Percentiles rank a stretch among this genome's conserved stretches.
These are phyloP conservation scores for Magallana gigas DNA, from an alignment of 1,140 invertebrate species.

Conservation along the genomic window DNA sequence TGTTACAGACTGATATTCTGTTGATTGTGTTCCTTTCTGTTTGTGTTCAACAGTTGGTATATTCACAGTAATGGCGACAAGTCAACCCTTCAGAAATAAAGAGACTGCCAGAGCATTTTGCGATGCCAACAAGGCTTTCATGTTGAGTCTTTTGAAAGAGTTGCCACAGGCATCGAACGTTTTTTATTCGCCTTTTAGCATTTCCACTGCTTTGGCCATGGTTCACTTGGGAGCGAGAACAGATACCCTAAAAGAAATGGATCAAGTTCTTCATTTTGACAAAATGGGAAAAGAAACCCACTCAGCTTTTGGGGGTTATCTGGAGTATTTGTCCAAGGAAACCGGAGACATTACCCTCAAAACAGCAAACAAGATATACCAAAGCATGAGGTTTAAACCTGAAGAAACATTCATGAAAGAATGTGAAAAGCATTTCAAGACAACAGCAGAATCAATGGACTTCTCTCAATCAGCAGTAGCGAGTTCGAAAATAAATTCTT, in stretches of 20 bases:
- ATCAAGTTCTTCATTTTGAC: conserved; percentile 49
- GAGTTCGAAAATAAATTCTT: conserved; percentile 83
- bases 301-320: conserved; percentile 55
- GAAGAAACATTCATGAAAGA: conserved; percentile 34
- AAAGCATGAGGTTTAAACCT: conserved; percentile 17
- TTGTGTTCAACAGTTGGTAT: not conserved
- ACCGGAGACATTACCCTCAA: conserved; percentile 84
- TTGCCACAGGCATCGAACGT: conserved; percentile 78
- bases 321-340: conserved; percentile 47
- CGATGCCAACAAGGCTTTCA: not conserved
- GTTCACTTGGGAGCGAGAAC: conserved; percentile 85
- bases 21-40: not conserved
- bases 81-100: not conserved
- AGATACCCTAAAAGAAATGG: conserved; percentile 85
- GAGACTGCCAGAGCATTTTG: not conserved
- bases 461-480: conserved; percentile 57
- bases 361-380: conserved; percentile 88
- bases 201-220: conserved; percentile 84
- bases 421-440: conserved; percentile 47
- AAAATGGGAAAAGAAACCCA: conserved; percentile 48
- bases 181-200: conserved; percentile 85
- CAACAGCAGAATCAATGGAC: conserved; percentile 41
- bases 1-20: not conserved
- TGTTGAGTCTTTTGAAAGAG: not conserved
- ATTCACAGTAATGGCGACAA: not conserved